Evolutionary conservation across 2,797 vertebrate species (phyloP).

Genomic region (Arremon brunneinucha): DNA sequence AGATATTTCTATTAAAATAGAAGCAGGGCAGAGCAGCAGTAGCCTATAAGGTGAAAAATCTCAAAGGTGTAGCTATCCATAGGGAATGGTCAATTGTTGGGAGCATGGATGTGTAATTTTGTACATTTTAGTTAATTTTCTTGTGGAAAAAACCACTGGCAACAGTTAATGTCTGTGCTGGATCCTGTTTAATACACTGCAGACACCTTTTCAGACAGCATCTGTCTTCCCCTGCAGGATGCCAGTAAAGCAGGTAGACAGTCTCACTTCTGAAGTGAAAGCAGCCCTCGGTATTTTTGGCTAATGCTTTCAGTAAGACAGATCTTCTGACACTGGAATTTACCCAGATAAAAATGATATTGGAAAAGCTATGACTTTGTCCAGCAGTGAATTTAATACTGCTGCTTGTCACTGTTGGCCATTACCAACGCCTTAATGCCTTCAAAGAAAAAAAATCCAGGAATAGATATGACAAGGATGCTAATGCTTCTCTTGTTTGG

Average conservation of each 20-base stretch:
- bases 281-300: not conserved
- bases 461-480: not conserved
- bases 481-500: not conserved
- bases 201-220: constrained; percentile 58
- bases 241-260: constrained; percentile 52
- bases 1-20: constrained; percentile 7
- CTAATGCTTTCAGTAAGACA: not conserved
- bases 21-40: too few species aligned
- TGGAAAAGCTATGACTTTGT: not conserved
- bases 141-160: not conserved
- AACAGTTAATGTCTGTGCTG: constrained; percentile 13
- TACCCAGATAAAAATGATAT: not conserved
- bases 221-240: constrained; percentile 66
- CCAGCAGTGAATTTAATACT: not conserved
- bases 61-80: not conserved
- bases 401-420: not conserved
- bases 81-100: constrained; percentile 8
- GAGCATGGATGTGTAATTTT: constrained; percentile 3
- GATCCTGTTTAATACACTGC: constrained; percentile 50
- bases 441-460: not conserved
- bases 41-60: not conserved
- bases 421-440: fast-evolving
- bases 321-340: not conserved
- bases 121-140: not conserved
- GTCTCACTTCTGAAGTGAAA: constrained; percentile 32